These are phyloP conservation scores for Merluccius polli DNA, from an alignment of 2,797 vertebrate species.

Conservation along the genomic window DNA sequence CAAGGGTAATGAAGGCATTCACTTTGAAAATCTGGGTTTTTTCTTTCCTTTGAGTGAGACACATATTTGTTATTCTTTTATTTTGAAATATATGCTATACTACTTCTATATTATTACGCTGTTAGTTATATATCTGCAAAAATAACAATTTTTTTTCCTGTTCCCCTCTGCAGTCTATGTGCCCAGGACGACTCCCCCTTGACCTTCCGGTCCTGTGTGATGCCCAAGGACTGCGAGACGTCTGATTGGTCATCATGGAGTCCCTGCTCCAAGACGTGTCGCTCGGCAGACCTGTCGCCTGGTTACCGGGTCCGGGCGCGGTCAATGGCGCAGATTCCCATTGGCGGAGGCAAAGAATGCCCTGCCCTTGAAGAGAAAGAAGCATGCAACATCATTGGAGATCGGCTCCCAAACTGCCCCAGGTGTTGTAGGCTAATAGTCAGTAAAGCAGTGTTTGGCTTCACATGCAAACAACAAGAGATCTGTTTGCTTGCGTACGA, in stretches of 20 bases:
- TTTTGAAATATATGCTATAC: constrained; percentile 2
- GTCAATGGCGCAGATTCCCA: constrained; percentile 67
- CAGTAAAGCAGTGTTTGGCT: constrained; percentile 6
- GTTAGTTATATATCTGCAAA: background rate
- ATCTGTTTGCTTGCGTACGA: background rate
- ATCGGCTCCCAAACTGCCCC: constrained; percentile 82
- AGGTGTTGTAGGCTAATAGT: constrained; percentile 68
- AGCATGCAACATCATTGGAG: constrained; percentile 78
- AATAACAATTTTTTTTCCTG: background rate
- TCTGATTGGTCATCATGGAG: constrained; percentile 89
- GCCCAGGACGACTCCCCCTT: constrained; percentile 72
- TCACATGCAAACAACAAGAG: background rate
- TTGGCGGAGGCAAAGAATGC: constrained; percentile 76
- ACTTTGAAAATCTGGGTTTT: background rate
- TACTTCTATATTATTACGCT: background rate
- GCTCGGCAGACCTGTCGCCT: constrained; percentile 70
- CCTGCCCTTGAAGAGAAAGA: constrained; percentile 85
- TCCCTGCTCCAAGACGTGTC: constrained; percentile 82
- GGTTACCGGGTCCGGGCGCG: constrained; percentile 84
- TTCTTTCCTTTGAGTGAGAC: background rate
- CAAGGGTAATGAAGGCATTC: constrained; percentile 7
- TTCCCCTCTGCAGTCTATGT: constrained; percentile 77
- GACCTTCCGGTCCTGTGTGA: constrained; percentile 81
- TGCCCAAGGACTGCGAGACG: constrained; percentile 83
- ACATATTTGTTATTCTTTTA: constrained; percentile 9